Evolutionary conservation across 2,113 vertebrate species (phyloP).

Genomic region (Columba janthina): DNA sequence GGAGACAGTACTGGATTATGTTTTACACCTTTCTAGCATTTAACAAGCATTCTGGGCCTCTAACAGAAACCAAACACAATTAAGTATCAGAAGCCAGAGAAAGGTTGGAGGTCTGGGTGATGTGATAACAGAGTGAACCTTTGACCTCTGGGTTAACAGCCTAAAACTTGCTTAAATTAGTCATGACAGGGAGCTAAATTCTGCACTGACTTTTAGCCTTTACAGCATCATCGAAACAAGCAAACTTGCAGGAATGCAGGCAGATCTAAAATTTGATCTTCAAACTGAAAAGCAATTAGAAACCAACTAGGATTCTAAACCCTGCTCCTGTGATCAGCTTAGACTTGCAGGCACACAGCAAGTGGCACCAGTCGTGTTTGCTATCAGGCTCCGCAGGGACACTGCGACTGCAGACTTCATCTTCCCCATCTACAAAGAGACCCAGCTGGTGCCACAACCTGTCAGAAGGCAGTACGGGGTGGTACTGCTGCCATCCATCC

Average conservation of each 20-base stretch:
- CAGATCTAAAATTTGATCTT: not conserved
- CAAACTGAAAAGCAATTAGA: not conserved
- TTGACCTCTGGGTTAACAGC: constrained; percentile 15
- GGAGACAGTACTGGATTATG: constrained; percentile 57
- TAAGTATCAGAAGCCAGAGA: constrained; percentile 27
- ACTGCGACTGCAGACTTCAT: not conserved
- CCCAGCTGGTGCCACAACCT: not conserved
- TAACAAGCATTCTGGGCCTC: constrained; percentile 49
- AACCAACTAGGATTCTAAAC: not conserved
- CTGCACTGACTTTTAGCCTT: not conserved
- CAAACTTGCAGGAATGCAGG: not conserved
- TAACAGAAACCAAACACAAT: constrained; percentile 55
- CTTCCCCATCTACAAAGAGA: not conserved
- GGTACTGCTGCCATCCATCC: not conserved
- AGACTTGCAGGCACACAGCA: not conserved
- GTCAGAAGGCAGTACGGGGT: not conserved
- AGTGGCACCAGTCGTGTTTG: not conserved
- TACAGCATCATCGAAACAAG: not conserved
- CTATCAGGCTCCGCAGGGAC: not conserved
- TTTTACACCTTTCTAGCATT: constrained; percentile 67
- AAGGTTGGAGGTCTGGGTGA: not conserved
- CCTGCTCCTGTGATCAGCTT: not conserved
- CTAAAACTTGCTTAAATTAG: constrained; percentile 38
- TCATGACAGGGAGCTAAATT: not conserved
- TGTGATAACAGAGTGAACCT: not conserved